Conservation (phyloP, 2,113 vertebrate genomes). For the Ceyx cyanopectus region DNA sequence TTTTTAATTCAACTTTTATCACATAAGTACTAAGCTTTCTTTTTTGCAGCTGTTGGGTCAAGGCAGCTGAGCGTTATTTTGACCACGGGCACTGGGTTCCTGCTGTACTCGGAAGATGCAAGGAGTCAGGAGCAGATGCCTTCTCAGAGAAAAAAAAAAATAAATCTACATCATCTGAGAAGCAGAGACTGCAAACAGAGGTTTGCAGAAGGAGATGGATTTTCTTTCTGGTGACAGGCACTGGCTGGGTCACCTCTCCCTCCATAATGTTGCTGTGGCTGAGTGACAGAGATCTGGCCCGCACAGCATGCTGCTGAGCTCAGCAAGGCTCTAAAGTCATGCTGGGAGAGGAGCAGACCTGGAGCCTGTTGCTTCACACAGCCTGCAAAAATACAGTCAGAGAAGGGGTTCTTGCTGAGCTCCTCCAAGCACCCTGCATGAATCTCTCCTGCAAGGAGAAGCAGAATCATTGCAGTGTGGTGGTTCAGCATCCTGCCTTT, state of each 20-base stretch:
- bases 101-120: background rate
- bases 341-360: background rate
- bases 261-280: accelerated
- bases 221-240: background rate
- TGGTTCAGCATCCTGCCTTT: background rate
- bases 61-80: background rate
- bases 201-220: background rate
- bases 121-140: background rate
- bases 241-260: accelerated
- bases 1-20: background rate
- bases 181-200: no score
- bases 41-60: background rate
- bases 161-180: background rate
- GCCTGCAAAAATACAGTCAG: background rate
- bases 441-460: background rate
- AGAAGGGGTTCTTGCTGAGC: background rate
- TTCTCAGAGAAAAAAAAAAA: background rate
- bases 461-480: accelerated
- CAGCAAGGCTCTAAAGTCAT: background rate
- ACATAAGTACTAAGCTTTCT: background rate
- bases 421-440: background rate
- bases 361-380: background rate
- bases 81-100: background rate
- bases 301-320: accelerated
- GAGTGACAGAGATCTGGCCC: accelerated